These are phyloP conservation scores for Drosophila yakuba DNA, from an alignment of 1,140 invertebrate genomes.

Conservation along the genomic window DNA sequence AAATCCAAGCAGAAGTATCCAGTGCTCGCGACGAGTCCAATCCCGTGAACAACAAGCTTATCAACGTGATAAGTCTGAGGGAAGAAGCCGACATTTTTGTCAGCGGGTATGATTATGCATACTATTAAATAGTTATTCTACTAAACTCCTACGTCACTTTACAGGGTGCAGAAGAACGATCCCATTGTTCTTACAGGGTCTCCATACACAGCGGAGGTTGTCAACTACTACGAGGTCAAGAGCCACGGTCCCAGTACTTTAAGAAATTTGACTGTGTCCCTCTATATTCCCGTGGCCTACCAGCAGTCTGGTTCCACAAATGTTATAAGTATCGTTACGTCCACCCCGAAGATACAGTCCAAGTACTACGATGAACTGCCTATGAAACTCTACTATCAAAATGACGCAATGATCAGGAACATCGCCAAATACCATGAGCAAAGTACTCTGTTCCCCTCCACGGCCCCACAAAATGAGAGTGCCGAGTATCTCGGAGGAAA, in stretches of 20 bases:
- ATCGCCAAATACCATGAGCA: conserved; percentile 39
- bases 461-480: conserved; percentile 49
- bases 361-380: conserved; percentile 61
- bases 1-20: conserved; percentile 76
- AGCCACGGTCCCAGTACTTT: conserved; percentile 77
- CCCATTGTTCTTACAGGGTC: conserved; percentile 68
- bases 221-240: conserved; percentile 76
- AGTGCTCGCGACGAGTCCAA: conserved; percentile 84
- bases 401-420: conserved; percentile 61
- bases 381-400: conserved; percentile 62
- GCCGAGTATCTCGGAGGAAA: conserved; percentile 15
- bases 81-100: conserved; percentile 84
- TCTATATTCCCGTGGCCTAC: conserved; percentile 76
- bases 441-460: conserved; percentile 7
- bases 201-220: conserved; percentile 56
- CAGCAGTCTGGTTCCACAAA: conserved; percentile 47
- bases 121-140: neutral
- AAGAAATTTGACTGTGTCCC: conserved; percentile 58
- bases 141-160: neutral
- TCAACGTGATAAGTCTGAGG: conserved; percentile 75
- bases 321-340: conserved; percentile 63
- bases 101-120: conserved; percentile 76
- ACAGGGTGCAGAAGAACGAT: conserved; percentile 59
- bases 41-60: conserved; percentile 65
- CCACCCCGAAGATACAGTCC: conserved; percentile 67